Percentiles rank a stretch among this genome's conserved stretches.
phyloP scores from a whole-genome alignment of 2,113 vertebrate genomes.

The Odobenus rosmarus region DNA sequence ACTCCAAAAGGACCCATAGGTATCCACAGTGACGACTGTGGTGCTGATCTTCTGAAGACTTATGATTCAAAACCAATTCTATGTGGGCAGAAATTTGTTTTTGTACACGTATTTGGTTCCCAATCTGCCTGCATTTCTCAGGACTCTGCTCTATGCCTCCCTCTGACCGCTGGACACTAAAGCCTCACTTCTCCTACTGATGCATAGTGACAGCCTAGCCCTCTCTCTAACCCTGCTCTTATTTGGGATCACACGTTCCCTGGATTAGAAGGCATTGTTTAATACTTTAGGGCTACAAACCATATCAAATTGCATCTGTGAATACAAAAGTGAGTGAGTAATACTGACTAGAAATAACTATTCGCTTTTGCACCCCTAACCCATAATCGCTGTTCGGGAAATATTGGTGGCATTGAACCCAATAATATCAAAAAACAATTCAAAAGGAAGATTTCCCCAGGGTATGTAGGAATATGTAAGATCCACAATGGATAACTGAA shows the following conservation, averaged over 20 bases:
- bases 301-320: not conserved
- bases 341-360: constrained; percentile 38
- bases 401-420: not conserved
- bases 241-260: not conserved
- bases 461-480: not conserved
- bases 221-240: not conserved
- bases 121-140: not conserved
- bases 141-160: not conserved
- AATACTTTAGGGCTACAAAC: not conserved
- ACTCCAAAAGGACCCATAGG: not conserved
- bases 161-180: not conserved
- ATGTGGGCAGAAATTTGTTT: not conserved
- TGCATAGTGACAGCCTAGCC: not conserved
- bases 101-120: not conserved
- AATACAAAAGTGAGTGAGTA: not conserved
- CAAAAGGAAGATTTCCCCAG: constrained; percentile 8
- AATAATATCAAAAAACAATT: constrained; percentile 26
- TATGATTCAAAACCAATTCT: not conserved
- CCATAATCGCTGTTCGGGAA: not conserved
- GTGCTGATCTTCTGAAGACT: not conserved
- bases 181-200: not conserved
- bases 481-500: not conserved
- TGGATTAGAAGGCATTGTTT: not conserved
- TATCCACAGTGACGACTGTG: not conserved
- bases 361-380: not conserved